These are phyloP conservation scores for Meandrina meandrites DNA, from an alignment of 92 coral and sea anemone species.

Conservation along the genomic window DNA sequence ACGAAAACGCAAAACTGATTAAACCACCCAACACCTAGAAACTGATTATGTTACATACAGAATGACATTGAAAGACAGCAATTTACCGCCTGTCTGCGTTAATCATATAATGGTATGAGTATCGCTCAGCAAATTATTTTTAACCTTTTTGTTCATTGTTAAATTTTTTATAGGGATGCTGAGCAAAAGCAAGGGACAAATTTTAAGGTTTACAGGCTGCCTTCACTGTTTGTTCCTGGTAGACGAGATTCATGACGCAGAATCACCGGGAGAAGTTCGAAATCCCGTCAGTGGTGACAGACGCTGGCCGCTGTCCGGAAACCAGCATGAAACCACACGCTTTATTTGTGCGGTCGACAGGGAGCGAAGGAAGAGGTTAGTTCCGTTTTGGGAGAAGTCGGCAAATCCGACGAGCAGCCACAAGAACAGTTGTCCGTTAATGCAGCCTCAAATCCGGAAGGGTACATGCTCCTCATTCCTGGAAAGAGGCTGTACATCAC, in stretches of 20 bases:
- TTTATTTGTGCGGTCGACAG: background rate
- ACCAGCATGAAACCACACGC: slow-evolving; percentile 15
- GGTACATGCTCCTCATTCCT: too few relatives aligned
- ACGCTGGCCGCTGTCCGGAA: background rate
- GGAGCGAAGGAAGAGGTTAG: background rate
- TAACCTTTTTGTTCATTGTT: too few relatives aligned
- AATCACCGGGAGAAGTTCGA: too few relatives aligned
- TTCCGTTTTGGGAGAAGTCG: background rate
- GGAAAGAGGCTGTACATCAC: background rate
- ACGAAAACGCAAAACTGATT: too few relatives aligned
- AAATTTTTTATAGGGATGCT: slow-evolving; percentile 3
- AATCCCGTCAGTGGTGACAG: background rate
- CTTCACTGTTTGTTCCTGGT: background rate
- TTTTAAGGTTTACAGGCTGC: slow-evolving; percentile 14
- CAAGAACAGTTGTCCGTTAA: background rate
- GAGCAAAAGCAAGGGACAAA: slow-evolving; percentile 19
- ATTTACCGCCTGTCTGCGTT: too few relatives aligned
- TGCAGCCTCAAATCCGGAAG: too few relatives aligned
- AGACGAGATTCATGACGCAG: background rate
- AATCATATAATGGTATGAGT: too few relatives aligned
- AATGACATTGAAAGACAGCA: too few relatives aligned
- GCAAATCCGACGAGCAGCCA: background rate
- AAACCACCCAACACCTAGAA: too few relatives aligned
- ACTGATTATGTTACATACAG: too few relatives aligned
- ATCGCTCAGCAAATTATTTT: too few relatives aligned